These are phyloP conservation scores for Myotis pilosus DNA, from an alignment of 2,797 vertebrate genomes.

Conservation along the genomic window DNA sequence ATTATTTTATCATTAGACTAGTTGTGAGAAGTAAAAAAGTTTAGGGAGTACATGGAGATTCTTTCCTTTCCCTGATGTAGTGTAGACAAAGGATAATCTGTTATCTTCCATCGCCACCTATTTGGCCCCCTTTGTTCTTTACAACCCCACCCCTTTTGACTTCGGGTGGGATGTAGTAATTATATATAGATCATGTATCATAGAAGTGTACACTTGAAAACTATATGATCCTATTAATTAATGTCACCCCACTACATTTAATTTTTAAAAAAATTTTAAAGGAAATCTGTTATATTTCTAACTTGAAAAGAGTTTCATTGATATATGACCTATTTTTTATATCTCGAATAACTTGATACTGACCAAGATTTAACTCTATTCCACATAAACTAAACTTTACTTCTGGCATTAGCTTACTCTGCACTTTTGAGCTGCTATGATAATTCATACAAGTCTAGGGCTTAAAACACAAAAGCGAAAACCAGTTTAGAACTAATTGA, in stretches of 20 bases:
- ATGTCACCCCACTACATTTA: neutral
- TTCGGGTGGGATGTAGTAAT: neutral
- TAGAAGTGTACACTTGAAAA: neutral
- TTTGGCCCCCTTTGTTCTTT: neutral
- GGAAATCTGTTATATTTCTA: neutral
- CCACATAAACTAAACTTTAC: neutral
- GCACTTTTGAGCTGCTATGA: neutral
- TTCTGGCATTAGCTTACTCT: neutral
- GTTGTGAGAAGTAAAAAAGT: neutral
- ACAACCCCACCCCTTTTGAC: neutral
- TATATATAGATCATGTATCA: neutral
- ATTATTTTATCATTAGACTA: neutral
- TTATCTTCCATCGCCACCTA: neutral
- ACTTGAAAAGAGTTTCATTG: neutral
- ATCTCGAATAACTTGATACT: neutral
- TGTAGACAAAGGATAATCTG: neutral
- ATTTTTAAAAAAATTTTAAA: neutral
- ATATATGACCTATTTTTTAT: neutral
- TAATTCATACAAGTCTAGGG: neutral
- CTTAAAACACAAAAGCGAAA: neutral
- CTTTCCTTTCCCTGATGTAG: neutral
- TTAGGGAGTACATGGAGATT: neutral
- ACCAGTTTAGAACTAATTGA: neutral
- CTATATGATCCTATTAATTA: neutral
- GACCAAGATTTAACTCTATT: neutral